A percentile compares a stretch with the other conserved stretches of the same genome.
Conservation (phyloP, 2,888 invertebrate species). For the Trichopria drosophilae region DNA sequence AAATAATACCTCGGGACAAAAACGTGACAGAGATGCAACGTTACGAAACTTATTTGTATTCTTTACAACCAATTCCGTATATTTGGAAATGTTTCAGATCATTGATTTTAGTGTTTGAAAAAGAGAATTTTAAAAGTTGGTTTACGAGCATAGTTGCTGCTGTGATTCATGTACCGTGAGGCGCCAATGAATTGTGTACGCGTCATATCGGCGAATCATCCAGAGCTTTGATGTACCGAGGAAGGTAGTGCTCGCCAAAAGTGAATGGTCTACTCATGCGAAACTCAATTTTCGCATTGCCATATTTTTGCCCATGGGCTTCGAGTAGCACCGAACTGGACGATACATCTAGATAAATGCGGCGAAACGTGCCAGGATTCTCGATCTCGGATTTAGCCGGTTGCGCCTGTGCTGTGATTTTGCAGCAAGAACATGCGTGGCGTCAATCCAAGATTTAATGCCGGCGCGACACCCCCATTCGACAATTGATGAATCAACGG, state of each 20-base stretch:
- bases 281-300: slow-evolving; percentile 46
- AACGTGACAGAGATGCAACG: no score
- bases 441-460: slow-evolving; percentile 13
- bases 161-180: no score
- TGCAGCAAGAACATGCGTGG: not conserved
- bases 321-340: slow-evolving; percentile 16
- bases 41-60: no score
- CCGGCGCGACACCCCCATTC: slow-evolving; percentile 7
- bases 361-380: slow-evolving; percentile 49
- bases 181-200: no score
- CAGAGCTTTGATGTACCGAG: no score
- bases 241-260: not conserved
- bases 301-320: slow-evolving; percentile 45
- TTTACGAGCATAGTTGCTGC: no score
- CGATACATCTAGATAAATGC: slow-evolving; percentile 57
- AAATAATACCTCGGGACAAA: no score
- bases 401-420: slow-evolving; percentile 7
- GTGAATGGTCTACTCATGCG: slow-evolving; percentile 17
- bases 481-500: slow-evolving; percentile 7
- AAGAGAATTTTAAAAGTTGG: no score
- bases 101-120: no score
- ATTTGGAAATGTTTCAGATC: no score
- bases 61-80: no score
- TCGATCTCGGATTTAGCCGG: slow-evolving; percentile 1
- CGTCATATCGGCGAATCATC: no score